A percentile compares a stretch with the other conserved stretches of the same genome.
These are phyloP conservation scores for Chamaetylas fuelleborni DNA, from an alignment of 2,113 vertebrate genomes.

Conservation along the genomic window DNA sequence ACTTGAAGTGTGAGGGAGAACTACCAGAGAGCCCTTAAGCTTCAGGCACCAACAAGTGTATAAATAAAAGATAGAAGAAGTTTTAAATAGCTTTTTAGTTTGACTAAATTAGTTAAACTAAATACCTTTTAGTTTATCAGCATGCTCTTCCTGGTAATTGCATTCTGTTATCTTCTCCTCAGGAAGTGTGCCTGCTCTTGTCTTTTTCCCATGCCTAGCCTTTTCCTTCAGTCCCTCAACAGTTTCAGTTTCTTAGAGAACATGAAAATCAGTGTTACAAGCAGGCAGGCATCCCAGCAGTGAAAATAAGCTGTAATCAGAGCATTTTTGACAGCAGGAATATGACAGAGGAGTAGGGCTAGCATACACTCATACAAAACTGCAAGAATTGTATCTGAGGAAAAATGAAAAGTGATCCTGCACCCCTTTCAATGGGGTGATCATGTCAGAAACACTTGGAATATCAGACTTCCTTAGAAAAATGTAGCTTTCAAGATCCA, in stretches of 20 bases:
- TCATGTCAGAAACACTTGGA: neutral
- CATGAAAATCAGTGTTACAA: neutral
- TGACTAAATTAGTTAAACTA: neutral
- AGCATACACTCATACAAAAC: neutral
- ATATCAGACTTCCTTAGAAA: neutral
- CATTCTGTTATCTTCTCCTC: neutral
- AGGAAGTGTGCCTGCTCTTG: neutral
- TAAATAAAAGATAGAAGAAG: neutral
- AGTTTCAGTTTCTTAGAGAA: neutral
- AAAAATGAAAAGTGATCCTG: neutral
- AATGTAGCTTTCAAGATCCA: neutral
- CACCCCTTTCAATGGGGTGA: neutral
- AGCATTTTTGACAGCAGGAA: neutral
- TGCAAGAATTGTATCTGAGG: neutral
- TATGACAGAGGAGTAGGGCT: neutral
- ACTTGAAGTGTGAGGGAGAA: neutral
- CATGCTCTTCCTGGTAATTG: neutral
- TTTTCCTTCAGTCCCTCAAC: neutral
- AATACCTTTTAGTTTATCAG: neutral
- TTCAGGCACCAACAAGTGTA: neutral
- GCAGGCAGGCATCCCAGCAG: neutral
- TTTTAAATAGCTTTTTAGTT: neutral
- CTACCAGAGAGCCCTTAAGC: neutral
- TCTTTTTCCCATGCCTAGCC: neutral
- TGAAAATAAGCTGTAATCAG: neutral